phyloP scores from a whole-genome alignment of 2,888 invertebrate genomes.

The Myopa testacea region DNA sequence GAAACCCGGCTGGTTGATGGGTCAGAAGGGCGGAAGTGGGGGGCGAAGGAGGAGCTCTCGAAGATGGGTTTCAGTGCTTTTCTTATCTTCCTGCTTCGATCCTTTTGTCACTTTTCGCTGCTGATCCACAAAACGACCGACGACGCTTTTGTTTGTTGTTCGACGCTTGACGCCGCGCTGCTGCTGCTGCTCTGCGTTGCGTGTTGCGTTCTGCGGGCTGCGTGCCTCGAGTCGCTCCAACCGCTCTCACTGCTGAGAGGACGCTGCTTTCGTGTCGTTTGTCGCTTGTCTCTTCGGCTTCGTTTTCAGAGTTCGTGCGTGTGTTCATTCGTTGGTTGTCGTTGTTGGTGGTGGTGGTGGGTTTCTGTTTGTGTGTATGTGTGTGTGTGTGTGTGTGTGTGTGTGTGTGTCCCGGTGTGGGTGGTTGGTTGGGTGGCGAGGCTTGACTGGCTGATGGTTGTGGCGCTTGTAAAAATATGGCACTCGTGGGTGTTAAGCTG shows the following conservation, averaged over 20 bases:
- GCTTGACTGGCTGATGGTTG: not conserved
- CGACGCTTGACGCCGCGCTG: no score
- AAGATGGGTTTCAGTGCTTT: not conserved
- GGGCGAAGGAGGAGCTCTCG: not conserved
- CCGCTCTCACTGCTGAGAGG: no score
- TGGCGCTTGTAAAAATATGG: constrained; percentile 56
- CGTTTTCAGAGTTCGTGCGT: not conserved
- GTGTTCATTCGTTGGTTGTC: not conserved
- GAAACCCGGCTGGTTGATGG: not conserved
- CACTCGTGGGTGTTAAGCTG: constrained; percentile 66
- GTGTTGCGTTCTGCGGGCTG: constrained; percentile 8
- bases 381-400: not conserved
- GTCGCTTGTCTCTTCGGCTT: constrained; percentile 9
- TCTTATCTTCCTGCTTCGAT: not conserved
- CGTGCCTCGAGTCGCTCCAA: not conserved
- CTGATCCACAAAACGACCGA: not conserved
- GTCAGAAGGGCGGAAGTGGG: not conserved
- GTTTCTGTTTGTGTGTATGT: constrained; percentile 5
- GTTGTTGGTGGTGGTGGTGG: not conserved
- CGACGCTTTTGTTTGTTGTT: no score
- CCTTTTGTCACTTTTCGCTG: not conserved
- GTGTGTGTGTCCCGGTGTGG: not conserved
- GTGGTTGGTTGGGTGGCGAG: not conserved
- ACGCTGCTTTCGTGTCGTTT: not conserved
- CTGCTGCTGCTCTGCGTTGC: not conserved